Evolutionary conservation across 1,140 invertebrate genomes (phyloP), one percentile per base, ranked within the genome.

Genomic region (Babylonia areolata): DNA sequence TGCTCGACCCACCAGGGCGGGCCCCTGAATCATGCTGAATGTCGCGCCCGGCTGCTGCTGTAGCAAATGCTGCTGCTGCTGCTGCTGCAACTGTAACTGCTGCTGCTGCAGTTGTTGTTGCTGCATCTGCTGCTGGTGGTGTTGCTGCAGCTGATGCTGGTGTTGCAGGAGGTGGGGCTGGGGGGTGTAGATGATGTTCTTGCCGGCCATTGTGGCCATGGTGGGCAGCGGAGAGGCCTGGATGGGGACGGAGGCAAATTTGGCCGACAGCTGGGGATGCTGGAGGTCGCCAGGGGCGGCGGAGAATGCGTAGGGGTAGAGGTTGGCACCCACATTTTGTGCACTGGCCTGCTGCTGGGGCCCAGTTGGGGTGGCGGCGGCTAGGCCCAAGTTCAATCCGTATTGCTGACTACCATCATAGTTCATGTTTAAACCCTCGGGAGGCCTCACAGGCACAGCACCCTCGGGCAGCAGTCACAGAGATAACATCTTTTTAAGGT

Each of bases 381-480:
- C 82, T n/a, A 84, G n/a, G 28, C 82, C 82, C 31, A 84, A 73
- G 82, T 84, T 84, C 35, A 84, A 84, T 42, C 82, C 82, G 40
- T 84, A 84, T 31, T 84, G 82, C 69, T 84, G 82, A 73, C 64
- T 84, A 51, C 40, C 31, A 35, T 84, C 82, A 84, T 84, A 84
- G 82, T 84, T 84, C 82, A 84, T 84, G 82, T 73, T 84, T 84
- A 73, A 84, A 64, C 82, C 82, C 28, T 23, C 51, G 33, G 23
- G 42, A 28, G 75, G 39, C 75, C 35, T 33, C 37, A 17, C 15
- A 40, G 37, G 17, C 37, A 28, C 75, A 39, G 35, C 75, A 5
- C 75, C 75, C 75, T 77, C 20, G 75, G 75, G 71, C 35, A 23
- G 12, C 17, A n/a, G 58, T 64, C 58, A 64, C 58, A 28, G 58